Evolutionary conservation across 2,888 invertebrate genomes (phyloP), one percentile per base, ranked within the genome.

Genomic region (Amphipyra berbera): DNA sequence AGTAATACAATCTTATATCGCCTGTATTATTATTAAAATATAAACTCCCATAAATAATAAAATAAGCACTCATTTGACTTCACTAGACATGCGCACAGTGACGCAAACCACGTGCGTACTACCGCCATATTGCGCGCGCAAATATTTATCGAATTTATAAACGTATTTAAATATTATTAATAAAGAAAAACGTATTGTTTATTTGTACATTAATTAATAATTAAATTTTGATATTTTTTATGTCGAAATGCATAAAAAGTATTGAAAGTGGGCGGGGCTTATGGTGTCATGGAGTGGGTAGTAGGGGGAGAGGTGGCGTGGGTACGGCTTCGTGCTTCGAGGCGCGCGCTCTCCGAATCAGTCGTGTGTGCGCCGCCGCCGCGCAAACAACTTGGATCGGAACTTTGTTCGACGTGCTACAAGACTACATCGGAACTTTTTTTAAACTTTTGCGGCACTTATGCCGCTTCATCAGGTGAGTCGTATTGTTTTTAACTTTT

Each of bases 391-490:
- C 72, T 54, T 59, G 75, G 76, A 67, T 47, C 62, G 83, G 78
- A 78, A 83, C 84, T 78, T 86, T 88, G 87, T 63, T 80, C 82
- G 84, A 71, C 68, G 57, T 63, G 44, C 65, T 60, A 52, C 76
- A 64, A 69, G 73, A 82, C 70, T 60, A 61, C 68, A 74, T 81
- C 78, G 79, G 70, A 86, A 88, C 85, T 89, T 88, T 55, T 65
- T 55, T 69, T 82, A 88, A 85, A 61, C 86, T 85, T 76, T 74
- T 49, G 87, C 89, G 89, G 91, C 87, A 83, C 69, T 66, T 63
- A 94, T 94, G 94, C 92, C 94, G 90, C 88, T 93, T 45, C 93
- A 90, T 79, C 90, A 89, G 86, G 94, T 91, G 14, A 89, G 89
- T 85, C 57, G 59, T 47, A 55, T 52, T 65, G 61, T 47, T 52